Percentiles rank a stretch among this genome's conserved stretches.
These are phyloP conservation scores for Mamestra configurata DNA, from an alignment of 1,140 invertebrate species.

Conservation along the genomic window DNA sequence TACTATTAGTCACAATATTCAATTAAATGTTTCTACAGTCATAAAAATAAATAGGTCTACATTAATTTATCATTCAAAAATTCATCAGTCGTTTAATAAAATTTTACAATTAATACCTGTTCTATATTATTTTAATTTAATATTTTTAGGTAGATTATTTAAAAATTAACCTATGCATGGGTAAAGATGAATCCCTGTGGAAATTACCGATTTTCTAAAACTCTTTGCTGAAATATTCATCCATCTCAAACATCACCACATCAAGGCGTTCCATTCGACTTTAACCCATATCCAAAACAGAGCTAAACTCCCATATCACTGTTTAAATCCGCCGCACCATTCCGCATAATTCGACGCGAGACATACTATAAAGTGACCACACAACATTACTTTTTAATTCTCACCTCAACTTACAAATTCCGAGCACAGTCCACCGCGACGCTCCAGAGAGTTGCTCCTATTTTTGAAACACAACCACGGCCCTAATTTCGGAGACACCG, in stretches of 20 bases:
- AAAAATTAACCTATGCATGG: too few species aligned
- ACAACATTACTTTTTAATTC: constrained; percentile 41
- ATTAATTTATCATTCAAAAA: too few species aligned
- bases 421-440: constrained; percentile 12
- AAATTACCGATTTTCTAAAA: too few species aligned
- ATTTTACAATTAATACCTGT: too few species aligned
- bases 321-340: constrained; percentile 2
- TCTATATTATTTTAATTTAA: too few species aligned
- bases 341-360: constrained; percentile 29
- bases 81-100: too few species aligned
- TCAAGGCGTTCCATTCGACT: neutral
- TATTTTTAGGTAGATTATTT: too few species aligned
- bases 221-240: neutral
- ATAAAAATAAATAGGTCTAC: too few species aligned
- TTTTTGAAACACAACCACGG: constrained; percentile 51
- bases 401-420: constrained; percentile 45
- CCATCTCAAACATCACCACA: neutral
- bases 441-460: constrained; percentile 41
- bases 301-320: neutral
- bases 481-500: constrained; percentile 51
- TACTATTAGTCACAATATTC: too few species aligned
- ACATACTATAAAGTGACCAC: constrained; percentile 41
- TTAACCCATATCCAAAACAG: constrained; percentile 1
- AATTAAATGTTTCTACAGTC: too few species aligned
- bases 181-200: too few species aligned